phyloP scores from a whole-genome alignment of 2,113 vertebrate genomes.

The Dermatemys mawii region DNA sequence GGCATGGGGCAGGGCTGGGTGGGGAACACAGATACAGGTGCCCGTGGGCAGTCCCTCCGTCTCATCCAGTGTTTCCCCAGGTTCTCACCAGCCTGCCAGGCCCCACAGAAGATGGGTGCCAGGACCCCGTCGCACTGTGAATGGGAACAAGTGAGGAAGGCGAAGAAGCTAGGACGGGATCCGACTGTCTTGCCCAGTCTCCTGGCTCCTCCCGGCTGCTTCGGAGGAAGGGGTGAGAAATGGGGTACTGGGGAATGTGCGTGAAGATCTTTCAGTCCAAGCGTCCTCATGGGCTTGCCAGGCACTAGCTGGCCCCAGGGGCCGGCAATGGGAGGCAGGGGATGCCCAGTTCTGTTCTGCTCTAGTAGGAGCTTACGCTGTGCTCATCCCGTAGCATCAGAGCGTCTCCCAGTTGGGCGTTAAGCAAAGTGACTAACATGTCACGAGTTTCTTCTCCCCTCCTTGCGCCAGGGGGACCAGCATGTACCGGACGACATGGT shows the following conservation, averaged over 20 bases:
- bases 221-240: not conserved
- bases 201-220: not conserved
- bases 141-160: not conserved
- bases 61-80: not conserved
- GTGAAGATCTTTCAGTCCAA: not conserved
- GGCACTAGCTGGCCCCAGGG: not conserved
- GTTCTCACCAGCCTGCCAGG: not conserved
- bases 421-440: not conserved
- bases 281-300: not conserved
- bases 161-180: not conserved
- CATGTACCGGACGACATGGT: not conserved
- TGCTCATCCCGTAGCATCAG: not conserved
- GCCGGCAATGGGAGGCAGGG: not conserved
- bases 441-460: not conserved
- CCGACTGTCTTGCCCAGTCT: not conserved
- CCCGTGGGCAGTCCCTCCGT: not conserved
- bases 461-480: not conserved
- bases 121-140: not conserved
- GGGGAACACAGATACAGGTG: not conserved
- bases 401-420: not conserved
- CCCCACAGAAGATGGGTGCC: not conserved
- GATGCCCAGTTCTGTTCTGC: not conserved
- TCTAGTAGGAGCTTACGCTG: not conserved
- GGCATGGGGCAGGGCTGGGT: too few relatives aligned
- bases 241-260: not conserved